These are phyloP conservation scores for Gnathonemus echidnorhynchus DNA, from an alignment of 2,113 vertebrate genomes.

Conservation along the genomic window DNA sequence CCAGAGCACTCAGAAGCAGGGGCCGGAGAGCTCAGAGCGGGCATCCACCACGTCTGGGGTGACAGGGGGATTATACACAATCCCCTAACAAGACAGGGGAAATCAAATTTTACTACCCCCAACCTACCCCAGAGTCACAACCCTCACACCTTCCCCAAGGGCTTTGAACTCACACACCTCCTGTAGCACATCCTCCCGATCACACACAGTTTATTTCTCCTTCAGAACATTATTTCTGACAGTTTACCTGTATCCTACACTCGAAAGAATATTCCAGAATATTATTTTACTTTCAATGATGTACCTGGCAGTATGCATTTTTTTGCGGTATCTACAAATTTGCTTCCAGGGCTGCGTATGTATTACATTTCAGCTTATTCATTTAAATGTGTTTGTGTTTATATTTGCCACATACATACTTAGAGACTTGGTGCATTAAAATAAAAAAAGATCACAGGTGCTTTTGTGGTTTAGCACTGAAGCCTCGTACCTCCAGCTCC, in stretches of 20 bases:
- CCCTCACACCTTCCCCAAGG: background rate
- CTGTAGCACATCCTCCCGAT: background rate
- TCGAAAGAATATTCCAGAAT: background rate
- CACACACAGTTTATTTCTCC: background rate
- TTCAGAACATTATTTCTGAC: background rate
- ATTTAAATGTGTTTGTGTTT: background rate
- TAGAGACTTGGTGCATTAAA: background rate
- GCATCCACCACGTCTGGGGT: background rate
- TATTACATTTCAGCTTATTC: background rate
- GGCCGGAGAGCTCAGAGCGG: background rate
- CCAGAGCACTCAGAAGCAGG: background rate
- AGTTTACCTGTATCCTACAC: background rate
- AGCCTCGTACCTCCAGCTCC: background rate
- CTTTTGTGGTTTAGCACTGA: background rate
- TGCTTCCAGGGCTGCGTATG: background rate
- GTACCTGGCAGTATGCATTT: background rate
- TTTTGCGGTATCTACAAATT: background rate
- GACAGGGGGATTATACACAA: background rate
- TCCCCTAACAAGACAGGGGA: background rate
- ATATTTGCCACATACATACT: background rate
- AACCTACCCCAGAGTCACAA: background rate
- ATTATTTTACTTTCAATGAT: background rate
- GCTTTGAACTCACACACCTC: background rate
- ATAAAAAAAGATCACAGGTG: background rate
- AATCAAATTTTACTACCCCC: background rate